Evolutionary conservation across 2,113 vertebrate species (phyloP), one percentile per base, ranked within the genome.

Genomic region (Ciconia maguari): DNA sequence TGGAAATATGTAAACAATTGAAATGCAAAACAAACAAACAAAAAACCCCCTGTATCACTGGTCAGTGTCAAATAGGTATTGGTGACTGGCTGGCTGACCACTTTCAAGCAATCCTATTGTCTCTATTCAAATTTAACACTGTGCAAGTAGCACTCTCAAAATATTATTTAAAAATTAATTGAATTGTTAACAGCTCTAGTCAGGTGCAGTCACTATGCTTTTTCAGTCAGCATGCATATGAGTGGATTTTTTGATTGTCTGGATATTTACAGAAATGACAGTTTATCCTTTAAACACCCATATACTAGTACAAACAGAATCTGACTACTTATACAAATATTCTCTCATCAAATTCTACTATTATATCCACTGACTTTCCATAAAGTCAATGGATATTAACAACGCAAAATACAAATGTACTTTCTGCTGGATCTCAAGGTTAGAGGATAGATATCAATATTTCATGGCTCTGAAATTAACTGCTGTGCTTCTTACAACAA

Each of bases 381-480:
- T 64, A 51, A 85, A 80, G 36, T n/a, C 3, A 89, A 22, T 36
- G 32, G 71, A 72, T 80, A 77, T 52, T 65, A 65, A 69, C 48
- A 52, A 77, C 86, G 30, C 9, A 92, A 82, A 68, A 89, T 34
- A 54, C 2, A 4, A 79, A 90, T 0, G 1, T 48, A 10, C 4
- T 70, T 93, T 65, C 34, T 30, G 4, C n/a, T 70, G 42, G 4
- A 60, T 74, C 26, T 87, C 49, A 93, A 78, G 83, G 51, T 84
- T 89, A 61, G 41, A 74, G 19, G 17, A 57, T 27, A 69, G 34
- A 44, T 69, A 86, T 41, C 44, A 87, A 68, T 70, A 86, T 93
- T 89, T 96, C 62, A 93, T 41, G 81, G 25, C 8, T 91, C 57
- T 84, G 36, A 91, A 91, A 83, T 65, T 65, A 86, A 91, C 41